Evolutionary conservation across 64 coral and sea anemone species (phyloP), one percentile per base, ranked within the genome.

Genomic region (Stylophora pistillata): DNA sequence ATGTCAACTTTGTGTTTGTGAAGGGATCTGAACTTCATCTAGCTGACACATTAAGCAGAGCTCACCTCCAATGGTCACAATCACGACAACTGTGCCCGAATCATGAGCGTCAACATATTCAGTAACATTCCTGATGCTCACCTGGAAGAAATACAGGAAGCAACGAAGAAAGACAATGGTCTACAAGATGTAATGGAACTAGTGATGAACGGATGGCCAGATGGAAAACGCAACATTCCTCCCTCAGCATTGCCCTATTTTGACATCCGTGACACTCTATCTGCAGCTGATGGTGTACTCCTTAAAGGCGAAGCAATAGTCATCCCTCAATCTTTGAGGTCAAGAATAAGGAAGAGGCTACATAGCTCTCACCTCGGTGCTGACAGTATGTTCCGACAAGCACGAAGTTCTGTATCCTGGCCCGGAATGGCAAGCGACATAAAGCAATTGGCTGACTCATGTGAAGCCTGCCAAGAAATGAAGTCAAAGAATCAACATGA

Each of bases 1-100:
- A 93, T 68, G 33, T 93, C 37, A 54, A 93, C 1, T 69, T 92
- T 30, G 86, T 88, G 9, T 93, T 76, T 74, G 60, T 66, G 1
- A 93, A 88, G 61, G 77, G 86, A 2, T 72, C 72, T 17, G 12
- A 41, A 13, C 17, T 74, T 21, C 31, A 16, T 15, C 2, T 74
- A 2, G 72, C 14, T 74, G 31, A 37, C 32, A 74, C 72, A 74
- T 15, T 74, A 5, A 74, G 16, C 27, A 47, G 74, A 79, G 76
- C 29, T 31, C 47, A 89, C 76, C 34, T 14, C 14, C 10, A 15
- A 14, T 16, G 29, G 31, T 52, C 18, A 41, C 47, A 5, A 15
- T 32, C 72, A 56, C 16, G 88, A 81, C 70, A 21, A 73, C 16
- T 66, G 75, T 71, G 88, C 76, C 11, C 60, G 76, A 78, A 89